Evolutionary conservation across 2,888 invertebrate genomes (phyloP).

Genomic region (Keiferia lycopersicella): DNA sequence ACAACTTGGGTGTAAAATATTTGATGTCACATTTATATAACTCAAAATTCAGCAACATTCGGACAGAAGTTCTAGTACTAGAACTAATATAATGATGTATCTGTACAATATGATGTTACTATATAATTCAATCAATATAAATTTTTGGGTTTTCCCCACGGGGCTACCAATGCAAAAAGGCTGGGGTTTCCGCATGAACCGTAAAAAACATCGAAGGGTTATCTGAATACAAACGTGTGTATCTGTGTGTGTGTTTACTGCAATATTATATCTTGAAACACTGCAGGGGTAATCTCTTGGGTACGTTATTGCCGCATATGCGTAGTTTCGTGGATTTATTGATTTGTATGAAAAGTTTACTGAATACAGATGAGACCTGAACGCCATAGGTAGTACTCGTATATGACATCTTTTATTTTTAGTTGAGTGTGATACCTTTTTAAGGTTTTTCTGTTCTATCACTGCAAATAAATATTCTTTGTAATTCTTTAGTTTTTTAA

Average conservation of each 20-base stretch:
- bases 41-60: no score
- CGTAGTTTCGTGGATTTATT: conserved; percentile 19
- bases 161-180: conserved; percentile 11
- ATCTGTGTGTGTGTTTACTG: conserved; percentile 12
- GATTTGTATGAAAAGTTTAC: conserved; percentile 24
- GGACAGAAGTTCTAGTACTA: no score
- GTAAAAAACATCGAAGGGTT: conserved; percentile 21
- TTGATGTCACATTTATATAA: no score
- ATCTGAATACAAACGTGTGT: conserved; percentile 20
- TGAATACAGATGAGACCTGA: conserved; percentile 10
- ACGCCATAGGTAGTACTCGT: no score
- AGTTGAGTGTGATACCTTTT: no score
- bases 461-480: no score
- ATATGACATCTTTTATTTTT: no score
- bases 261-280: conserved; percentile 26
- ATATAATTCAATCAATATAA: conserved; percentile 27
- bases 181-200: conserved; percentile 1
- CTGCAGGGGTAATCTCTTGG: conserved; percentile 22
- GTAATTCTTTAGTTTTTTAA: no score
- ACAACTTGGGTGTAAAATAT: no score
- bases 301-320: conserved; percentile 21
- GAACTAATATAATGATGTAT: no score
- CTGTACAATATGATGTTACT: conserved; percentile 23
- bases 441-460: no score
- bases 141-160: conserved; percentile 28